Evolutionary conservation across 2,888 invertebrate genomes (phyloP).

Genomic region (Netelia virgata): DNA sequence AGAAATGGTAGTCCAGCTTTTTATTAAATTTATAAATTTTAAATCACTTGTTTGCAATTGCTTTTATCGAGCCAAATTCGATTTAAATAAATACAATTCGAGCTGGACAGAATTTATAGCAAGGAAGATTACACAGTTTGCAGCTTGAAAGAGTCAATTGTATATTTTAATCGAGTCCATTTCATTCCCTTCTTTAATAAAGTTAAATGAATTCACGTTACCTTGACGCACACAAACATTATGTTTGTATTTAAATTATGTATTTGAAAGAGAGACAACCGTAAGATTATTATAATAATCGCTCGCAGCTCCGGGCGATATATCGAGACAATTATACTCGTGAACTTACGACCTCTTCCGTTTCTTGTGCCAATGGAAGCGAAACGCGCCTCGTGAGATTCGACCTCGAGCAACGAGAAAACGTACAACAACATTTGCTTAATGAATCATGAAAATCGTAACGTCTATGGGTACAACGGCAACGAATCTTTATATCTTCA

Average conservation of each 20-base stretch:
- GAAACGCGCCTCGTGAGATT: conserved; percentile 9
- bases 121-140: background rate
- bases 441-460: conserved; percentile 18
- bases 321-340: conserved; percentile 19
- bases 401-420: conserved; percentile 25
- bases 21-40: background rate
- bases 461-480: background rate
- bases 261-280: background rate
- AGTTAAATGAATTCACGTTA: background rate
- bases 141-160: background rate
- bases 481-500: no score
- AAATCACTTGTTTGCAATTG: background rate
- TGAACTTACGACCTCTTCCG: conserved; percentile 49
- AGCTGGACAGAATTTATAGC: no score
- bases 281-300: conserved; percentile 19
- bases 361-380: conserved; percentile 31
- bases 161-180: background rate
- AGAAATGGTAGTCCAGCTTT: background rate
- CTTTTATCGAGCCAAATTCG: background rate
- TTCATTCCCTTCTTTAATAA: background rate
- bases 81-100: background rate
- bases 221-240: background rate
- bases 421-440: conserved; percentile 9
- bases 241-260: background rate
- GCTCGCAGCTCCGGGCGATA: conserved; percentile 24